Evolutionary conservation across 2,888 invertebrate genomes (phyloP), one percentile per base, ranked within the genome.

Genomic region (Hypercompe scribonia): DNA sequence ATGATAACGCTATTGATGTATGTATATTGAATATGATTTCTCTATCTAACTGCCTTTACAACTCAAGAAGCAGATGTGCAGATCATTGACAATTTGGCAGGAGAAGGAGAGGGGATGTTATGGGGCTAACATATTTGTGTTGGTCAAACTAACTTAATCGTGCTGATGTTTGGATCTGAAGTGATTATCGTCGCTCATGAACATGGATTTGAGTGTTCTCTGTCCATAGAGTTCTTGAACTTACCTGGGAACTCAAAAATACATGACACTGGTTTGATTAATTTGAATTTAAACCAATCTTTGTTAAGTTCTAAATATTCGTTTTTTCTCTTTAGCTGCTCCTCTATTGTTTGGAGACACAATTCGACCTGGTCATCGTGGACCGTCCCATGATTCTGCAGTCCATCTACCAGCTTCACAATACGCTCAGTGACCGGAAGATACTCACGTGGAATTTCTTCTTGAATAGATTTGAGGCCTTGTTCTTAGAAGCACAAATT

Each of bases 401-500:
- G 91, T 98, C 99, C 3, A 96, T 99, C 71, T 99, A 99, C 91
- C 98, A 99, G 90, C 96, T 99, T 11, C 98, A 99, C 90, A 99
- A 99, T 90, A 98, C 98, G 3, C 96, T 99, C 46, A 98, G 98
- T 83, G 98, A 99, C 91, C 96, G 99, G 66, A 97, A 97, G 86
- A 98, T 99, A 75, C 96, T 99, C 28, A 97, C 98, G 0, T 99
- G 99, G 99, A 99, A 99, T 80, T 99, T 99, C 96, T 99, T 99
- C 92, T 96, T 99, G 36, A 98, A 99, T 90, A 86, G 95, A 24
- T 99, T 99, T 90, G 99, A 99, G 90, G 98, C 99, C 0, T 94
- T 99, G 8, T 98, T 99, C 86, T 95, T 99, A 46, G 99, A 99
- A 93, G 99, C 99, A 0, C 99, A 99, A 95, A 97, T 99, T 58